Evolutionary conservation across 2,113 vertebrate genomes (phyloP).

Genomic region (Pseudonaja textilis): DNA sequence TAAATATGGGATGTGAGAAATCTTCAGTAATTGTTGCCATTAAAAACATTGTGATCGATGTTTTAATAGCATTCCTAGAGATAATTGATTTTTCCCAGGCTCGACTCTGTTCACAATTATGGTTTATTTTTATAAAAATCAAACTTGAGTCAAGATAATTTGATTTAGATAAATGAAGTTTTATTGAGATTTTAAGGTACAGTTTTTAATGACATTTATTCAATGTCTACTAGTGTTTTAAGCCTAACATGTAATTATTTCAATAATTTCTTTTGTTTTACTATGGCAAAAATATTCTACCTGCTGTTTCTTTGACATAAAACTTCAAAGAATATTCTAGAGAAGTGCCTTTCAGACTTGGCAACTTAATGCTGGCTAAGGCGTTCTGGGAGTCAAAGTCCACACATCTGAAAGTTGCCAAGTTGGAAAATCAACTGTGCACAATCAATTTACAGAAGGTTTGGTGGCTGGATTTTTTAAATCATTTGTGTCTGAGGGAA

Average conservation of each 20-base stretch:
- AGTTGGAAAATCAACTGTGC: not conserved
- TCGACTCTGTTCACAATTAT: not conserved
- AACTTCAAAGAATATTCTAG: not conserved
- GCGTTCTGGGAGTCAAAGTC: not conserved
- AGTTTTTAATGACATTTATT: not conserved
- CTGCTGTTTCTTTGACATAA: not conserved
- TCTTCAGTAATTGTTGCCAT: not conserved
- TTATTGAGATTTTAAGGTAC: not conserved
- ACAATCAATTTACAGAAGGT: not conserved
- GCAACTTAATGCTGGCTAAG: not conserved
- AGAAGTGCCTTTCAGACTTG: not conserved
- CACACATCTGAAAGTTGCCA: not conserved
- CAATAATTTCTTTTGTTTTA: not conserved
- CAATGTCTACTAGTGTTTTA: not conserved
- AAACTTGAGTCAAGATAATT: not conserved
- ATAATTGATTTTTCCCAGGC: not conserved
- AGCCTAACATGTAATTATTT: not conserved
- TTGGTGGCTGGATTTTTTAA: not conserved
- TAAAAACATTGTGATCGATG: not conserved
- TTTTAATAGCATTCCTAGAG: not conserved
- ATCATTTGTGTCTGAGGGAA: not conserved
- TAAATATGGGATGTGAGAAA: not conserved
- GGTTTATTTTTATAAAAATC: not conserved
- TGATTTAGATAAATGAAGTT: not conserved
- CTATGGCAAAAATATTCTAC: not conserved